Conservation (phyloP, 2,113 vertebrate genomes). For the Ochotona curzoniae region DNA sequence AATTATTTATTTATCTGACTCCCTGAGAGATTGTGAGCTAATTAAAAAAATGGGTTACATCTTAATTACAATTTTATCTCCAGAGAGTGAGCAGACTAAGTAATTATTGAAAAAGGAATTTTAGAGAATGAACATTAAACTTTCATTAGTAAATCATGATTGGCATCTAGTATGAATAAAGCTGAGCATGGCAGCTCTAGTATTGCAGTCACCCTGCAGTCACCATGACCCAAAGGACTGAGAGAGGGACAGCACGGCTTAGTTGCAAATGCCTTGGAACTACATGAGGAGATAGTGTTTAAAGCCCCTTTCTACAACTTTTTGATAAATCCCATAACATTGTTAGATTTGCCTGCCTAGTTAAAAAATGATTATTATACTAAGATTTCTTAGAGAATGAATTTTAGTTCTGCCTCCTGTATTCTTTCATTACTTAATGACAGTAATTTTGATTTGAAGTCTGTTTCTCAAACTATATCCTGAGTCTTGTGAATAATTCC, state of each 20-base stretch:
- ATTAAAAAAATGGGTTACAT: neutral
- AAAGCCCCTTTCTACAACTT: neutral
- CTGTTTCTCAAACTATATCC: neutral
- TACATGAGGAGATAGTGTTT: neutral
- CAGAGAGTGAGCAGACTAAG: neutral
- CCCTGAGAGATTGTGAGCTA: neutral
- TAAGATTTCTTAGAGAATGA: neutral
- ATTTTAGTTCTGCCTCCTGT: neutral
- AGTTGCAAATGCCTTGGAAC: neutral
- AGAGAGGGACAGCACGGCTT: neutral
- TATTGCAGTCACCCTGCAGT: neutral
- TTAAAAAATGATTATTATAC: neutral
- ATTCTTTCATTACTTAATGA: neutral
- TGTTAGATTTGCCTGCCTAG: neutral
- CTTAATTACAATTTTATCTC: neutral
- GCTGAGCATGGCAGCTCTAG: neutral
- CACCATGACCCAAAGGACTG: neutral
- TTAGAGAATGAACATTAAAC: neutral
- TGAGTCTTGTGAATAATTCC: neutral
- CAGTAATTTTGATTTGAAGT: conserved; percentile 14
- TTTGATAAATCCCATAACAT: neutral
- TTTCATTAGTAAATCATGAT: neutral
- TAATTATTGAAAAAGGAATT: conserved; percentile 28
- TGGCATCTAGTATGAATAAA: neutral
- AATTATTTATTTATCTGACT: conserved; percentile 6